Evolutionary conservation across 2,888 invertebrate species (phyloP).

Genomic region (Cancer borealis): DNA sequence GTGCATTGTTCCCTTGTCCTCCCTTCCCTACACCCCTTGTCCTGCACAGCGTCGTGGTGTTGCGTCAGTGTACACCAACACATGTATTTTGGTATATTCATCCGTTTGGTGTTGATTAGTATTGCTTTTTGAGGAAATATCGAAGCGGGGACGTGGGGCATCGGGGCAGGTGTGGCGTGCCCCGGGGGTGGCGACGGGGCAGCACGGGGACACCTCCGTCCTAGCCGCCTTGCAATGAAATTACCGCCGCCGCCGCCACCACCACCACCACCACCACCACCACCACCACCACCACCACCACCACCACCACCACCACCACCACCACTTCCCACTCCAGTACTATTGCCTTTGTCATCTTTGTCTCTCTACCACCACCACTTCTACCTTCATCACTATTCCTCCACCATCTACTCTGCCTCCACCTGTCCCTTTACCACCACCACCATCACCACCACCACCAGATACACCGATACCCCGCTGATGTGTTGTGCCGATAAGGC

Average conservation of each 20-base stretch:
- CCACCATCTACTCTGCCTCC: background rate
- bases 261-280: background rate
- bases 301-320: background rate
- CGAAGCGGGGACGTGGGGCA: background rate
- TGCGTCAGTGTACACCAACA: background rate
- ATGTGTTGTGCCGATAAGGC: background rate
- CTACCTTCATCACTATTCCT: background rate
- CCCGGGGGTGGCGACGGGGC: background rate
- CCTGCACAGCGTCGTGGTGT: background rate
- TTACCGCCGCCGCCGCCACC: background rate
- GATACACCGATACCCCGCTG: background rate
- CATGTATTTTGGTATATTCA: background rate
- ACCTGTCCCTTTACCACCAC: background rate
- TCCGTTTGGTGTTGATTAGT: background rate
- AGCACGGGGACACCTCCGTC: background rate
- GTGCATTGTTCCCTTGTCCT: background rate
- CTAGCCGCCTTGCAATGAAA: background rate
- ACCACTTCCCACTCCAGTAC: background rate
- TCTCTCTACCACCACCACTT: background rate
- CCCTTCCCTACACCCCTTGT: background rate
- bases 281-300: background rate
- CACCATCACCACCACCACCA: constrained; percentile 5
- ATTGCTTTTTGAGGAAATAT: background rate
- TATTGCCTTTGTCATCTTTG: background rate
- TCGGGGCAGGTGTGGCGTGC: background rate